phyloP scores from a whole-genome alignment of 2,797 vertebrate species.

The Pseudopleuronectes americanus region DNA sequence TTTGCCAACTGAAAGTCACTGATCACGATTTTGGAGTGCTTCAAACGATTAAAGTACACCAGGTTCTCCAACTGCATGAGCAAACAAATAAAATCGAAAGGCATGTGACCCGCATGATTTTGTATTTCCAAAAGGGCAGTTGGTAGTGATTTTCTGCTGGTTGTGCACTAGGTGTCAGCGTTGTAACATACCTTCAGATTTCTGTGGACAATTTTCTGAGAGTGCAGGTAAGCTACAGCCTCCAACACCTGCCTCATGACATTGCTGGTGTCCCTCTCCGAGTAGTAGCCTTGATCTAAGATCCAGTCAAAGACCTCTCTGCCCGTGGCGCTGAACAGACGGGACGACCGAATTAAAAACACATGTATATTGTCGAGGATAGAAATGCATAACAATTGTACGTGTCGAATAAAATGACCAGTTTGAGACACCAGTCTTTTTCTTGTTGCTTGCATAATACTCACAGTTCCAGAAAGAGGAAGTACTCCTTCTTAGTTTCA shows the following conservation, averaged over 20 bases:
- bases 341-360: conserved; percentile 34
- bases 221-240: conserved; percentile 97
- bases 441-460: conserved; percentile 67
- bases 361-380: conserved; percentile 15
- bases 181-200: conserved; percentile 91
- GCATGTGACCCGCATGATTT: neutral
- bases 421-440: conserved; percentile 5
- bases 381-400: conserved; percentile 9
- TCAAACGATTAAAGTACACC: conserved; percentile 97
- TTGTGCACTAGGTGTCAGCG: conserved; percentile 68
- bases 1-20: conserved; percentile 99
- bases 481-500: conserved; percentile 98
- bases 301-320: conserved; percentile 99
- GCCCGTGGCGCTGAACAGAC: conserved; percentile 90
- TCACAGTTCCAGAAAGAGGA: conserved; percentile 98
- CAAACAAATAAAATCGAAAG: conserved; percentile 20
- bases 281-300: conserved; percentile 99
- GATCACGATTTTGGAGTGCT: conserved; percentile 99
- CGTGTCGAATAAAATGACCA: conserved; percentile 20
- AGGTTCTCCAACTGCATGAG: conserved; percentile 92
- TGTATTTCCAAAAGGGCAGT: neutral
- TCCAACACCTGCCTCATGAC: conserved; percentile 98
- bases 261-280: conserved; percentile 97
- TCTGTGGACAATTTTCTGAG: conserved; percentile 95
- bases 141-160: conserved; percentile 39